phyloP scores from a whole-genome alignment of 2,113 vertebrate genomes.

The Cryptotis parvus region DNA sequence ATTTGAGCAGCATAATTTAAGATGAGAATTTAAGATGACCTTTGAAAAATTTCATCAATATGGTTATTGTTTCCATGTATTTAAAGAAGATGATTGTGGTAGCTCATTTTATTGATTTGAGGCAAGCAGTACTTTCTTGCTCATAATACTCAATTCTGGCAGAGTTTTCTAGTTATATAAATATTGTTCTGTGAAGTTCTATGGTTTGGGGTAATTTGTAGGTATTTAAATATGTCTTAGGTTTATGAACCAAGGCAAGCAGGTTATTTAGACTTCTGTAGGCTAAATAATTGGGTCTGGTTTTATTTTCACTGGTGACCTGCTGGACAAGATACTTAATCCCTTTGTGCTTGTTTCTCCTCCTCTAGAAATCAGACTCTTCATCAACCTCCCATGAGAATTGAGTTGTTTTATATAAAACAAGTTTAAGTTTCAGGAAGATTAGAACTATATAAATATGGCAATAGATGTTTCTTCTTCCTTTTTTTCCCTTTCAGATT shows the following conservation, averaged over 20 bases:
- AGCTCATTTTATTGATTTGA: constrained; percentile 60
- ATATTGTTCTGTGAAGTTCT: constrained; percentile 52
- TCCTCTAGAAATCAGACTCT: constrained; percentile 76
- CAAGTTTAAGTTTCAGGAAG: constrained; percentile 64
- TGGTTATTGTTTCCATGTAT: constrained; percentile 58
- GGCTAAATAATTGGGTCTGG: constrained; percentile 73
- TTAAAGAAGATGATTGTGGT: constrained; percentile 55
- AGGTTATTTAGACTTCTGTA: constrained; percentile 66
- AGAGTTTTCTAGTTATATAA: constrained; percentile 34
- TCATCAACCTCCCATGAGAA: constrained; percentile 44
- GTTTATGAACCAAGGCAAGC: constrained; percentile 64
- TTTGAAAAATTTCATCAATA: constrained; percentile 70
- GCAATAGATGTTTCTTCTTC: constrained; percentile 4
- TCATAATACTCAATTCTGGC: constrained; percentile 61
- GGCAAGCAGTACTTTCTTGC: constrained; percentile 58
- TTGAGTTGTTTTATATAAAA: constrained; percentile 71
- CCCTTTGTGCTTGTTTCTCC: constrained; percentile 74
- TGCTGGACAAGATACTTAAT: constrained; percentile 78
- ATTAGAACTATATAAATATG: constrained; percentile 55
- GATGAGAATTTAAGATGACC: constrained; percentile 16
- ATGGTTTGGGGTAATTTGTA: constrained; percentile 50
- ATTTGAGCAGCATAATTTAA: constrained; percentile 38
- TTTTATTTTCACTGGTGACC: constrained; percentile 74
- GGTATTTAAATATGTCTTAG: constrained; percentile 53
- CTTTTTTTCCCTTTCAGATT: constrained; percentile 8